These are phyloP conservation scores for Glossophaga mutica DNA, from an alignment of 2,797 vertebrate species.

Conservation along the genomic window DNA sequence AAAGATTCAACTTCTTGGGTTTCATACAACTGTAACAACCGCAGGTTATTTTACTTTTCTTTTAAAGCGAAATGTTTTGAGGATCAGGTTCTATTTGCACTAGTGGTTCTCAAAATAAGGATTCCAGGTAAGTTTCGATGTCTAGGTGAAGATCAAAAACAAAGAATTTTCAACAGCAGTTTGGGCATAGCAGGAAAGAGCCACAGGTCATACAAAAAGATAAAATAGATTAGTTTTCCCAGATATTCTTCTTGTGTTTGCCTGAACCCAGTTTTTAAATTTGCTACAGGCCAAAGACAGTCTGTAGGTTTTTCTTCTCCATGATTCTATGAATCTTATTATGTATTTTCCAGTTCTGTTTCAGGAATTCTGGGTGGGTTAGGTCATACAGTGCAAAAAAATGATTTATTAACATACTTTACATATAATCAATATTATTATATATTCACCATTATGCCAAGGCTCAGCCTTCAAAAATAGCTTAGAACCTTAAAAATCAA, in stretches of 20 bases:
- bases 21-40: background rate
- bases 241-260: background rate
- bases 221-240: background rate
- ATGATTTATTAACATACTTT: background rate
- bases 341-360: background rate
- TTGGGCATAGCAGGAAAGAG: background rate
- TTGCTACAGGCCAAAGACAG: background rate
- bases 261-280: background rate
- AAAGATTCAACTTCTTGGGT: background rate
- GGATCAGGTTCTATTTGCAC: background rate
- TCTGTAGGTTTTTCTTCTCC: background rate
- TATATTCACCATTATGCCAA: background rate
- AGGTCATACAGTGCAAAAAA: background rate
- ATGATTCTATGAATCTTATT: background rate
- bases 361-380: background rate
- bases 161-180: background rate
- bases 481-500: background rate
- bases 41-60: background rate
- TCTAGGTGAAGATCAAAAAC: conserved; percentile 28
- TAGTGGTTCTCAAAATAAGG: conserved; percentile 30
- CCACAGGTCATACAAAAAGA: background rate
- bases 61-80: background rate
- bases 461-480: background rate
- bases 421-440: background rate
- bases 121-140: background rate